Percentiles rank a stretch among this genome's conserved stretches.
Evolutionary conservation across 2,113 vertebrate genomes (phyloP).

Genomic region (Oreocharis arfaki): DNA sequence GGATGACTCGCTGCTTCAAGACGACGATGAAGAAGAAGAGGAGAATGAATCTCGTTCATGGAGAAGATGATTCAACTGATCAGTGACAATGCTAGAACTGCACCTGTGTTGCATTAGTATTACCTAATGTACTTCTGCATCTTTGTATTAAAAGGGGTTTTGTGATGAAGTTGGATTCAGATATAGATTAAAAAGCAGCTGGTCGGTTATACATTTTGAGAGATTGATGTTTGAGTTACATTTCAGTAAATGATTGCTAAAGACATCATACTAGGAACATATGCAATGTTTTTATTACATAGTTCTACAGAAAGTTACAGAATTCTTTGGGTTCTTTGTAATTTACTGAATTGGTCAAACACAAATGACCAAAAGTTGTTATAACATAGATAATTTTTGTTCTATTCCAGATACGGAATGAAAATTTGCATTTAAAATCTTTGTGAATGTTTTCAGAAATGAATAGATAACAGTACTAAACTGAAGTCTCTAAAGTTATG

Average conservation of each 20-base stretch:
- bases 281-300: constrained; percentile 86
- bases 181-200: constrained; percentile 73
- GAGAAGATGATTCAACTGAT: constrained; percentile 90
- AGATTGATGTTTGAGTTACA: constrained; percentile 81
- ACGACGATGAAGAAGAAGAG: constrained; percentile 96
- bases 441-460: constrained; percentile 83
- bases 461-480: constrained; percentile 80
- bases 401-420: constrained; percentile 78
- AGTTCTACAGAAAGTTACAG: constrained; percentile 77
- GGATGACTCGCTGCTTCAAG: constrained; percentile 91
- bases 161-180: constrained; percentile 76
- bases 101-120: constrained; percentile 80
- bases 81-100: constrained; percentile 66
- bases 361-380: constrained; percentile 78
- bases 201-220: constrained; percentile 73
- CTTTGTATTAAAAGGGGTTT: constrained; percentile 78
- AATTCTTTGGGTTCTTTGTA: constrained; percentile 81
- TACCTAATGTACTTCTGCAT: constrained; percentile 81
- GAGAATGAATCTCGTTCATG: constrained; percentile 94
- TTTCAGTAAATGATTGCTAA: constrained; percentile 84
- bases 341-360: constrained; percentile 78
- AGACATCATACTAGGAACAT: constrained; percentile 80
- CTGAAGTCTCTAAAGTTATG: constrained; percentile 77
- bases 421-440: constrained; percentile 82
- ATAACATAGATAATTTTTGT: constrained; percentile 80